Evolutionary conservation across 2,113 vertebrate species (phyloP).

Genomic region (Diglossa brunneiventris): DNA sequence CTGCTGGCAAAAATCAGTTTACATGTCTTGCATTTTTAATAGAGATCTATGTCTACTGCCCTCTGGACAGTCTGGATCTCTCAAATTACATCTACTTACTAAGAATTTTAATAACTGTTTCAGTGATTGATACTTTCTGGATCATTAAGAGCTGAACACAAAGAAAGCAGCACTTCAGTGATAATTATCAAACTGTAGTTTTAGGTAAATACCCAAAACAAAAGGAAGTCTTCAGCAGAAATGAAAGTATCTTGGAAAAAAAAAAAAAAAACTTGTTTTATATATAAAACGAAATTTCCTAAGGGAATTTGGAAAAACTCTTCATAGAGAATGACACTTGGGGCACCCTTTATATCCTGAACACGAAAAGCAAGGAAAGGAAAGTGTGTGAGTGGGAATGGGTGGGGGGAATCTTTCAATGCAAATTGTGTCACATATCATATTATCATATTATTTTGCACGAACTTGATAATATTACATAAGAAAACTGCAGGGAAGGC

Average conservation of each 20-base stretch:
- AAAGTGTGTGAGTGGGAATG: neutral
- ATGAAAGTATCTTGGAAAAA: neutral
- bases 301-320: neutral
- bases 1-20: constrained; percentile 1
- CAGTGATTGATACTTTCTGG: neutral
- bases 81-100: constrained; percentile 37
- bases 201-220: neutral
- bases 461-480: neutral
- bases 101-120: constrained; percentile 53
- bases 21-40: constrained; percentile 3
- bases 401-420: neutral
- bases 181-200: neutral
- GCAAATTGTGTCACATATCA: neutral
- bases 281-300: neutral
- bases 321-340: neutral
- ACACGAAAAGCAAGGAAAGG: neutral
- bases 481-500: neutral
- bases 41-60: neutral
- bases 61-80: neutral
- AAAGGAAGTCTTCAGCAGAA: neutral
- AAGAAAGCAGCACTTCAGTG: neutral
- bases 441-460: neutral
- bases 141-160: neutral
- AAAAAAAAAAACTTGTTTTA: neutral
- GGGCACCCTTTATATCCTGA: neutral